Percentiles rank a stretch among this genome's conserved stretches.
These are phyloP conservation scores for Poeciliopsis prolifica DNA, from an alignment of 2,113 vertebrate species.

Conservation along the genomic window DNA sequence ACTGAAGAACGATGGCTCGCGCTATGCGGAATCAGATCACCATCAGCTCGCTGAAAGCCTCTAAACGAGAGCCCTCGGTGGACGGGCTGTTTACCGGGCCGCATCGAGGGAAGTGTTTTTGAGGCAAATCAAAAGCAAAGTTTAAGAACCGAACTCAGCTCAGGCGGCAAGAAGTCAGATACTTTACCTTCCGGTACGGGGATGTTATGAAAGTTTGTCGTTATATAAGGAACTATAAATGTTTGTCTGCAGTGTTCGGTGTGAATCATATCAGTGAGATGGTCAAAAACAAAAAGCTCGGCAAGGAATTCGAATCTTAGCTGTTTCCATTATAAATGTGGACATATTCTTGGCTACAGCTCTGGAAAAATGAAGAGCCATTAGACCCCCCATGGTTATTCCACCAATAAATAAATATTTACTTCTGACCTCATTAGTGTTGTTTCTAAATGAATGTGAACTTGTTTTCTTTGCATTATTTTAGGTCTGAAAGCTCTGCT, in stretches of 20 bases:
- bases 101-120: constrained; percentile 13
- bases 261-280: not conserved
- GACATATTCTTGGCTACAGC: too few species aligned
- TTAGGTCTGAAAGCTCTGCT: too few species aligned
- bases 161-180: constrained; percentile 43
- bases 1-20: constrained; percentile 1
- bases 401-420: too few species aligned
- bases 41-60: not conserved
- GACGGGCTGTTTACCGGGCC: constrained; percentile 1
- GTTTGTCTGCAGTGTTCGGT: constrained; percentile 10
- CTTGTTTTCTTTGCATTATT: too few species aligned
- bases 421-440: too few species aligned
- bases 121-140: not conserved
- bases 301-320: not conserved
- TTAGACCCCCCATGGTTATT: too few species aligned
- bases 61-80: not conserved
- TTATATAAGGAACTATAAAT: constrained; percentile 45
- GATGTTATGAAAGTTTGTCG: constrained; percentile 33
- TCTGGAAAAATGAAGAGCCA: too few species aligned
- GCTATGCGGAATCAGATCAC: constrained; percentile 7
- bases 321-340: too few species aligned
- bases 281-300: not conserved
- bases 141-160: constrained; percentile 37
- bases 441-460: too few species aligned
- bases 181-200: constrained; percentile 28